These are phyloP conservation scores for Mesocentrotus franciscanus DNA, from an alignment of 53 echinoderm and acorn worm genomes.

Conservation along the genomic window DNA sequence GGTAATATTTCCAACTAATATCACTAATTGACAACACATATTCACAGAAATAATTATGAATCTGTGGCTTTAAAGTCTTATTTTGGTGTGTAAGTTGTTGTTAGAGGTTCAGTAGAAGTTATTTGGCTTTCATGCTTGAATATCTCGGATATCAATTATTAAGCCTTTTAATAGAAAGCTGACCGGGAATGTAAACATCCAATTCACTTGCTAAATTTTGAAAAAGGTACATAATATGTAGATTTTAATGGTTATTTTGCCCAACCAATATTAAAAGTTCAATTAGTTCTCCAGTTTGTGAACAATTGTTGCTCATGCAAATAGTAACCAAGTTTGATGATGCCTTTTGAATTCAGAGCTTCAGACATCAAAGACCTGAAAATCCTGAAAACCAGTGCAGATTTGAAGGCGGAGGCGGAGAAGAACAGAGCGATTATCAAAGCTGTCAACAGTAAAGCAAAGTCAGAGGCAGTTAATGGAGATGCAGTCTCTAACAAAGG, in stretches of 20 bases:
- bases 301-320: neutral
- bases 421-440: slow-evolving; percentile 59
- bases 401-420: slow-evolving; percentile 66
- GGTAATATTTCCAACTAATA: no score
- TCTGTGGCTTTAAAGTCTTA: no score
- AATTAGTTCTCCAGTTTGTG: neutral
- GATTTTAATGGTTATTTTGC: neutral
- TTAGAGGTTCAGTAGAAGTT: no score
- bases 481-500: neutral
- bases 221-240: neutral
- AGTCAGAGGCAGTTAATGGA: neutral
- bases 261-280: neutral
- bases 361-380: slow-evolving; percentile 91
- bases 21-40: no score
- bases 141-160: no score
- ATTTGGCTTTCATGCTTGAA: no score
- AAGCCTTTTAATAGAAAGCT: no score
- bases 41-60: no score
- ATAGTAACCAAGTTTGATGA: neutral
- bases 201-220: neutral
- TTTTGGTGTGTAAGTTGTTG: no score
- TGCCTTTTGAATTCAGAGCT: slow-evolving; percentile 70
- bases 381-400: slow-evolving; percentile 85
- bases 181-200: neutral
- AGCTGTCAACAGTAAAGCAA: slow-evolving; percentile 38